These are phyloP conservation scores for Sebastes trivittatus DNA, from an alignment of 2,797 vertebrate genomes.

Conservation along the genomic window DNA sequence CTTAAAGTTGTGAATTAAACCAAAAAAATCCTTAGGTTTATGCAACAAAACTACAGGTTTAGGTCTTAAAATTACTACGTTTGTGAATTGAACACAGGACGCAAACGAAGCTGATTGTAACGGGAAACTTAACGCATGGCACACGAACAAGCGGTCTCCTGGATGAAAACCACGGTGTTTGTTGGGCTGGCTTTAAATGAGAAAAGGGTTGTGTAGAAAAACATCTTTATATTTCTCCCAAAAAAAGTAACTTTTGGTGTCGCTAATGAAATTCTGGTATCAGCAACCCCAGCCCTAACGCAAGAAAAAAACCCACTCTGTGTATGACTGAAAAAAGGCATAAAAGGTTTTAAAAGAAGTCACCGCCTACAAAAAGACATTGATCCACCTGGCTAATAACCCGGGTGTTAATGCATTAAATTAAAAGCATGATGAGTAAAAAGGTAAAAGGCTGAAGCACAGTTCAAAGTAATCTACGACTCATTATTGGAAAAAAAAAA, in stretches of 20 bases:
- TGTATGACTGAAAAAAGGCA: neutral
- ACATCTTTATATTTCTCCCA: neutral
- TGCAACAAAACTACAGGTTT: too few relatives aligned
- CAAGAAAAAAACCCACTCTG: neutral
- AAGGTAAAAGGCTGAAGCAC: neutral
- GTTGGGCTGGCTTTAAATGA: neutral
- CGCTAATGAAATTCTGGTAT: neutral
- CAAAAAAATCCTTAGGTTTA: too few relatives aligned
- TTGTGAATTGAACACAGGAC: too few relatives aligned
- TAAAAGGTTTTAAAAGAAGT: neutral
- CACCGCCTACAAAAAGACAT: neutral
- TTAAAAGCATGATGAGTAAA: neutral
- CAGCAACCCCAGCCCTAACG: neutral
- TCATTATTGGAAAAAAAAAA: neutral
- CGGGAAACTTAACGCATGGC: fast-evolving
- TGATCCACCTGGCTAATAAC: neutral
- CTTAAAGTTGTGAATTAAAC: too few relatives aligned
- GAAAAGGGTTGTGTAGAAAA: neutral
- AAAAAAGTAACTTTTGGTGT: neutral
- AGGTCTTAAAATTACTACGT: too few relatives aligned
- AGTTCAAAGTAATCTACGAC: neutral
- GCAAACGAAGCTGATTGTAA: too few relatives aligned
- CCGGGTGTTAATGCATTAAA: neutral
- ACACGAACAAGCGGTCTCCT: fast-evolving
- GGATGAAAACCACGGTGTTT: too few relatives aligned